These are phyloP conservation scores for Operophtera brumata DNA, from an alignment of 2,888 invertebrate species.

Conservation along the genomic window DNA sequence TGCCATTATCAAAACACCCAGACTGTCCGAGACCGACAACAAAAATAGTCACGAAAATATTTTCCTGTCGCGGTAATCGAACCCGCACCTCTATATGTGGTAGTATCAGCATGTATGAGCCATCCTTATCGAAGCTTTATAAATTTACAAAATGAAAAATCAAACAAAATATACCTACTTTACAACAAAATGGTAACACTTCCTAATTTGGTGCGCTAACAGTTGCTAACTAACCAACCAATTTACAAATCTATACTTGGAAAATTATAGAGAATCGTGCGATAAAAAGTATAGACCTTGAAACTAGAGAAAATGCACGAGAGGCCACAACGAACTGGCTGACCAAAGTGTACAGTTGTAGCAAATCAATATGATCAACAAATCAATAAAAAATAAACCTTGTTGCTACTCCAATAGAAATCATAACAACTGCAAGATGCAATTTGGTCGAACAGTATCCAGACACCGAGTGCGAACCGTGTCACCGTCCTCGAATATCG, in stretches of 20 bases:
- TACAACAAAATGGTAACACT: slow-evolving; percentile 1
- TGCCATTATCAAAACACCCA: no score
- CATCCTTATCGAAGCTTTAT: not conserved
- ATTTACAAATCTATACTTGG: slow-evolving; percentile 49
- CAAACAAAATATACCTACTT: not conserved
- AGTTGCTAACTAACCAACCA: slow-evolving; percentile 36
- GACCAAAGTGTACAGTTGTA: slow-evolving; percentile 49
- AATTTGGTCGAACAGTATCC: slow-evolving; percentile 41
- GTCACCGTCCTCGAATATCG: slow-evolving; percentile 61
- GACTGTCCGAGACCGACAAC: no score
- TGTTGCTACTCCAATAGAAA: not conserved
- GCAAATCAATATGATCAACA: slow-evolving; percentile 28
- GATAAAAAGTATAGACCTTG: slow-evolving; percentile 49
- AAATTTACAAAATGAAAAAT: not conserved
- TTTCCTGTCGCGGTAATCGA: no score
- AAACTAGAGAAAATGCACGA: slow-evolving; percentile 58
- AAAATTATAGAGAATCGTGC: slow-evolving; percentile 45
- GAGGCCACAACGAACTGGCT: slow-evolving; percentile 51
- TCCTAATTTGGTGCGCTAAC: slow-evolving; percentile 26
- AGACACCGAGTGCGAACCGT: slow-evolving; percentile 54
- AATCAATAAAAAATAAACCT: slow-evolving; percentile 18
- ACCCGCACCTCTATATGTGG: no score
- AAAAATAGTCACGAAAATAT: no score
- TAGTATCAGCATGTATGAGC: no score
- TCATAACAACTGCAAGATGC: slow-evolving; percentile 20